phyloP scores from a whole-genome alignment of 1,140 invertebrate genomes.

The Chlorops oryzae region DNA sequence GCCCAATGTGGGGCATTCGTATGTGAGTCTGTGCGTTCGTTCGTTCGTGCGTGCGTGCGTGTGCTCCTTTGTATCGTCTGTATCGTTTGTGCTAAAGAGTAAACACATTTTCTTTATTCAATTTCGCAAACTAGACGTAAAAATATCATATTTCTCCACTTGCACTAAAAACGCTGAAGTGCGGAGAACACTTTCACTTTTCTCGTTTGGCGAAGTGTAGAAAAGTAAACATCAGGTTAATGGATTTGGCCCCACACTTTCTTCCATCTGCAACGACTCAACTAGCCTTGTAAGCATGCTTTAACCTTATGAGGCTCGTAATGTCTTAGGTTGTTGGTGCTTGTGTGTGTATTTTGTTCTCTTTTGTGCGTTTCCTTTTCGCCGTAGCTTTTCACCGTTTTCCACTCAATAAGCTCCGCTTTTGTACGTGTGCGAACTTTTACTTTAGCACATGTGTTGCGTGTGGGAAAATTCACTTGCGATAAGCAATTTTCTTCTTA shows the following conservation, averaged over 20 bases:
- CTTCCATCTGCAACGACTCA: background rate
- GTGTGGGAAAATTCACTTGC: background rate
- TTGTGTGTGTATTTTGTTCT: too few relatives aligned
- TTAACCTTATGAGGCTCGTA: too few relatives aligned
- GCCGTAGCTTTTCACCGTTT: background rate
- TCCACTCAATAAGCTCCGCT: background rate
- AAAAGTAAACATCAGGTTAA: conserved; percentile 47
- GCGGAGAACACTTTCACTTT: conserved; percentile 22
- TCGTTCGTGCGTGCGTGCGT: background rate
- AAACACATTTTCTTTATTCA: too few relatives aligned
- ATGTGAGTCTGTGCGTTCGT: conserved; percentile 13
- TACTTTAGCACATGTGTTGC: background rate
- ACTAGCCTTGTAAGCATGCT: too few relatives aligned
- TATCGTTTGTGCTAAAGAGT: too few relatives aligned
- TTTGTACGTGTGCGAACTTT: too few relatives aligned
- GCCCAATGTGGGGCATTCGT: too few relatives aligned
- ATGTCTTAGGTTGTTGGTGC: too few relatives aligned
- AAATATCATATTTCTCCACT: conserved; percentile 39
- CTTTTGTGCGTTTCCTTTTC: background rate
- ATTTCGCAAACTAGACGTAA: background rate
- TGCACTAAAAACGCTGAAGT: conserved; percentile 5
- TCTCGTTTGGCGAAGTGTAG: too few relatives aligned
- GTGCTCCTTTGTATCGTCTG: too few relatives aligned
- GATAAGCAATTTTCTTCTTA: background rate
- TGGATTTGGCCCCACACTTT: conserved; percentile 33